A percentile compares a stretch with the other conserved stretches of the same genome.
Conservation (phyloP, 2,113 vertebrate genomes). For the Climacteris rufus region DNA sequence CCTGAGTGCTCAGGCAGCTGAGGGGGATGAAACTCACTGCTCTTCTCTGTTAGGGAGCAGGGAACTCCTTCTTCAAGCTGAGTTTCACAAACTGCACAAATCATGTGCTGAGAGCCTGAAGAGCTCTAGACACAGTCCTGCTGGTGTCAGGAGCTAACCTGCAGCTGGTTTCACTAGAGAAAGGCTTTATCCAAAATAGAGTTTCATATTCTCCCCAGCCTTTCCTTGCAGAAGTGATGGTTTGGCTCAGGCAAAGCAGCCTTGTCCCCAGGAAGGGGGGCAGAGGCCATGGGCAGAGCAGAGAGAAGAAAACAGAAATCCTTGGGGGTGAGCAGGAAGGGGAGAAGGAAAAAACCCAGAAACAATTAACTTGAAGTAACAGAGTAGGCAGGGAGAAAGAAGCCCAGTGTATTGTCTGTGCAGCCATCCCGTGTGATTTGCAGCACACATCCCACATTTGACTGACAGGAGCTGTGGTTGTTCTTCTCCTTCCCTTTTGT, state of each 20-base stretch:
- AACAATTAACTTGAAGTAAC: neutral
- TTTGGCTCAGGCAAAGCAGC: neutral
- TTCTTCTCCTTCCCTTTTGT: neutral
- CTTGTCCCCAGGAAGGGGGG: neutral
- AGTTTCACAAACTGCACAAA: neutral
- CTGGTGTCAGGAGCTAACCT: neutral
- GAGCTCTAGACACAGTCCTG: neutral
- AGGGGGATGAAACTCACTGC: neutral
- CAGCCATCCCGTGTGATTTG: accelerated
- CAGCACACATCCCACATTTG: neutral
- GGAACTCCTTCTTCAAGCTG: neutral
- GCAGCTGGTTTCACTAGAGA: neutral
- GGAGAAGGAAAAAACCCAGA: neutral
- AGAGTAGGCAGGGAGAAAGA: neutral
- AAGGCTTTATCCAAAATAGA: neutral
- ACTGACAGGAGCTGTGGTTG: neutral
- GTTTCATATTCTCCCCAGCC: neutral
- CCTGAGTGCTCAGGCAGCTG: neutral
- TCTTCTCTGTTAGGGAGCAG: neutral
- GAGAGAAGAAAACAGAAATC: neutral
- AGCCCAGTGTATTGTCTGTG: neutral
- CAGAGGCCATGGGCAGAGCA: neutral
- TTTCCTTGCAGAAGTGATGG: neutral
- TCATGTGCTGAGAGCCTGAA: neutral
- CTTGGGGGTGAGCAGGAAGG: neutral